Evolutionary conservation across 2,888 invertebrate genomes (phyloP).

Genomic region (Seladonia tumulorum): DNA sequence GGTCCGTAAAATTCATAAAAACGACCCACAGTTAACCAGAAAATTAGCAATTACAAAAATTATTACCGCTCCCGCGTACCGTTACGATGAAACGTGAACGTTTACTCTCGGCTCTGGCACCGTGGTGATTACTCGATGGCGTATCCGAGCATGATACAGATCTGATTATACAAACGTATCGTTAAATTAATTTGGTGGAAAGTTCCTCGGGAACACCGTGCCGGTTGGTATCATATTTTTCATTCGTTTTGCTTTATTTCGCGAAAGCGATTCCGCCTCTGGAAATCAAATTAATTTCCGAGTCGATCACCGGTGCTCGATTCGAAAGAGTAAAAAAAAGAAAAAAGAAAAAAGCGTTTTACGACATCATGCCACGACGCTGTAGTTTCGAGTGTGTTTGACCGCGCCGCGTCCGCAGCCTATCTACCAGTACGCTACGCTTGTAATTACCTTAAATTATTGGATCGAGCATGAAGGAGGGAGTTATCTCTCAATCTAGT

Average conservation of each 20-base stretch:
- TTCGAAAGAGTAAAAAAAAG: not conserved
- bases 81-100: constrained; percentile 21
- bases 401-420: constrained; percentile 41
- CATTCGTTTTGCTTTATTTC: not conserved
- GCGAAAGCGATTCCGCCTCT: not conserved
- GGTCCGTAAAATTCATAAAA: constrained; percentile 7
- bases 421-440: constrained; percentile 59
- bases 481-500: constrained; percentile 80
- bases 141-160: constrained; percentile 5
- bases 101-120: constrained; percentile 9
- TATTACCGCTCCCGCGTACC: constrained; percentile 26
- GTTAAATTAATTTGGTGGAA: constrained; percentile 41
- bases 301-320: constrained; percentile 13
- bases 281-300: constrained; percentile 40
- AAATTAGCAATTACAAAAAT: constrained; percentile 29
- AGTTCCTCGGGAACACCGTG: not conserved
- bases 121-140: constrained; percentile 27
- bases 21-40: not conserved
- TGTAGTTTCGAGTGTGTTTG: constrained; percentile 41
- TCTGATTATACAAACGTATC: constrained; percentile 35
- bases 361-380: constrained; percentile 28
- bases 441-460: constrained; percentile 80
- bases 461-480: constrained; percentile 75
- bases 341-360: constrained; percentile 12
- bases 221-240: constrained; percentile 10